Conservation (phyloP, 2,888 invertebrate species). For the Mythimna lalbum region DNA sequence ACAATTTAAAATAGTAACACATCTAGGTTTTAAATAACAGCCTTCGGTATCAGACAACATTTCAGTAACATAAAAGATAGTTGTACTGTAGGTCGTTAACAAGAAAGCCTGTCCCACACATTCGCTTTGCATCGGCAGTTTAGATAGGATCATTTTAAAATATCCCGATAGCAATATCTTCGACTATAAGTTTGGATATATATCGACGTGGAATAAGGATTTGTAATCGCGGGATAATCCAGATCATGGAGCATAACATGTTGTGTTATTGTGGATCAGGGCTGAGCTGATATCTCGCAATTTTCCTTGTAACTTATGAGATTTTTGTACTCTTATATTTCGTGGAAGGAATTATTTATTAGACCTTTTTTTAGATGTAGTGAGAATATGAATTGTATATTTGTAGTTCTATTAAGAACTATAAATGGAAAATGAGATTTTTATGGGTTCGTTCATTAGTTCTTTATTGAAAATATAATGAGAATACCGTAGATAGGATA, state of each 20-base stretch:
- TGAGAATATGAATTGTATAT: not conserved
- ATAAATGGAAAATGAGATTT: not conserved
- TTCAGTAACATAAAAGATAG: conserved; percentile 77
- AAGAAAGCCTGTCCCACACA: conserved; percentile 82
- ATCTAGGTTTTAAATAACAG: conserved; percentile 56
- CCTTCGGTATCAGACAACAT: conserved; percentile 68
- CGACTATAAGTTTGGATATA: conserved; percentile 72
- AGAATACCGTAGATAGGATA: not conserved
- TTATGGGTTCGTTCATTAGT: conserved; percentile 16
- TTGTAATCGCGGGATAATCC: conserved; percentile 79
- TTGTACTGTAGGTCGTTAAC: conserved; percentile 78
- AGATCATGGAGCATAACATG: conserved; percentile 71
- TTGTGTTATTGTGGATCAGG: conserved; percentile 60
- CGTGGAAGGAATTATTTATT: conserved; percentile 12
- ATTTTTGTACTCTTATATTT: conserved; percentile 39
- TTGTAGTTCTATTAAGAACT: too few relatives aligned
- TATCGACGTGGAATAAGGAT: conserved; percentile 74
- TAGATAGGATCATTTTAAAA: conserved; percentile 79
- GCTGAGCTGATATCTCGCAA: conserved; percentile 45
- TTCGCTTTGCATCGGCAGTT: conserved; percentile 78
- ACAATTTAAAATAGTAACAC: conserved; percentile 43
- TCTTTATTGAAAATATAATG: not conserved
- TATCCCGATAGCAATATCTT: conserved; percentile 75
- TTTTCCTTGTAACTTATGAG: conserved; percentile 51
- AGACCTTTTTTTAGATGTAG: conserved; percentile 12